phyloP scores from a whole-genome alignment of 1,140 invertebrate species.

The Danaus plexippus region DNA sequence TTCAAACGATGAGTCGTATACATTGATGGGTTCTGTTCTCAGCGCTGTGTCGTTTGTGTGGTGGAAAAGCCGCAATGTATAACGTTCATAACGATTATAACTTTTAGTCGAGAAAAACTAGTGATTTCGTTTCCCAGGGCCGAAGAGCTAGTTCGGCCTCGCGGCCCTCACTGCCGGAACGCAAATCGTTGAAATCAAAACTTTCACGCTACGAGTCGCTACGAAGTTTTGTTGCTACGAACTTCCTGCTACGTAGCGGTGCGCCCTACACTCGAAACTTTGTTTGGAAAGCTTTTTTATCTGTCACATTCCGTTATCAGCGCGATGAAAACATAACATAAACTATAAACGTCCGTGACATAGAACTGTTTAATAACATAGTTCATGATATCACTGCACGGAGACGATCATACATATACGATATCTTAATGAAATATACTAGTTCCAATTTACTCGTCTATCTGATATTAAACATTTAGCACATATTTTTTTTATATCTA shows the following conservation, averaged over 20 bases:
- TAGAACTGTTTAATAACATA: slow-evolving; percentile 5
- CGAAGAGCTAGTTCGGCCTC: slow-evolving; percentile 55
- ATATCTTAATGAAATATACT: too few relatives aligned
- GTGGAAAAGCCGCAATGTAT: slow-evolving; percentile 17
- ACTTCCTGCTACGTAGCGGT: slow-evolving; percentile 67
- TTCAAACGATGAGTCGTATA: neutral
- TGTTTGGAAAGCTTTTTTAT: slow-evolving; percentile 67
- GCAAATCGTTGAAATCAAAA: slow-evolving; percentile 71
- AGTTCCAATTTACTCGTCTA: too few relatives aligned
- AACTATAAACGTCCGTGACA: slow-evolving; percentile 5
- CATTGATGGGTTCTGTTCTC: slow-evolving; percentile 11
- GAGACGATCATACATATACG: too few relatives aligned
- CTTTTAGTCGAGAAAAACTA: slow-evolving; percentile 2
- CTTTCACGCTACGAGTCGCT: slow-evolving; percentile 70
- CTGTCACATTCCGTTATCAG: slow-evolving; percentile 65
- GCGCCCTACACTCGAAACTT: slow-evolving; percentile 66
- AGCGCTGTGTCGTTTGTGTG: slow-evolving; percentile 9
- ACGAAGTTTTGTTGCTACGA: slow-evolving; percentile 70
- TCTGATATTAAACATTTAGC: too few relatives aligned
- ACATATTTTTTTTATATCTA: too few relatives aligned
- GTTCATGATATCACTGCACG: too few relatives aligned
- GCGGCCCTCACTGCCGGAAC: slow-evolving; percentile 62
- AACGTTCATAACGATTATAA: neutral
- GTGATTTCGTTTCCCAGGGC: slow-evolving; percentile 40
- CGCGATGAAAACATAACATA: slow-evolving; percentile 50